A percentile compares a stretch with the other conserved stretches of the same genome.
phyloP scores from a whole-genome alignment of 2,113 vertebrate genomes.

The Donacobius atricapilla region DNA sequence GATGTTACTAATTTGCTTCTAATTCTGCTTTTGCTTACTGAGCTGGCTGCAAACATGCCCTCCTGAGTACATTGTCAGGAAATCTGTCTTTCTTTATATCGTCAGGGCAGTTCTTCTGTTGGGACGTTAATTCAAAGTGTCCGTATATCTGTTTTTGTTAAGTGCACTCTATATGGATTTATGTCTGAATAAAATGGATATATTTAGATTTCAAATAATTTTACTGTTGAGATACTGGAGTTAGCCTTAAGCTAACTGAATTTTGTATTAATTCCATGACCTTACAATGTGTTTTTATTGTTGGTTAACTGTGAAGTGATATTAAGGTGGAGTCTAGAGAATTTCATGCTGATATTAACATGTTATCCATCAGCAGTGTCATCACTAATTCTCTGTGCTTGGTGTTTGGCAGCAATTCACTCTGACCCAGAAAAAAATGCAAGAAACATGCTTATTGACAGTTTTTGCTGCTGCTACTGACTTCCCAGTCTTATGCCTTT shows the following conservation, averaged over 20 bases:
- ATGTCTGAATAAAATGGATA: slow-evolving; percentile 19
- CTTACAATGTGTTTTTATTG: background rate
- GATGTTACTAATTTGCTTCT: background rate
- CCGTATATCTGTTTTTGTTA: slow-evolving; percentile 14
- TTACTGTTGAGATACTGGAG: background rate
- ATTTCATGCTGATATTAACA: background rate
- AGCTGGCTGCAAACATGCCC: background rate
- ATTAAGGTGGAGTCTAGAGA: background rate
- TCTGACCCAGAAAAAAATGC: background rate
- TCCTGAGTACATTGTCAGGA: background rate
- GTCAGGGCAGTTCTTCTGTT: background rate
- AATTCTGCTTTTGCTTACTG: background rate
- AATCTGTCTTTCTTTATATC: background rate
- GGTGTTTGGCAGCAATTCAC: background rate
- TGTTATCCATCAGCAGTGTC: background rate
- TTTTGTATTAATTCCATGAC: slow-evolving; percentile 5
- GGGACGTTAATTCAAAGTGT: slow-evolving; percentile 6
- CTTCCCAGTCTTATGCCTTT: background rate
- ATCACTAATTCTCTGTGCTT: background rate
- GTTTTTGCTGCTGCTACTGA: background rate
- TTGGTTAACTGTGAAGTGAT: background rate
- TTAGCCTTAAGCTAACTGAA: slow-evolving; percentile 24
- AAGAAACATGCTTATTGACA: background rate
- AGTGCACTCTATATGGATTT: background rate
- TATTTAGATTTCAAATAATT: background rate